Conservation (phyloP, 2,113 vertebrate species). For the Vombatus ursinus region DNA sequence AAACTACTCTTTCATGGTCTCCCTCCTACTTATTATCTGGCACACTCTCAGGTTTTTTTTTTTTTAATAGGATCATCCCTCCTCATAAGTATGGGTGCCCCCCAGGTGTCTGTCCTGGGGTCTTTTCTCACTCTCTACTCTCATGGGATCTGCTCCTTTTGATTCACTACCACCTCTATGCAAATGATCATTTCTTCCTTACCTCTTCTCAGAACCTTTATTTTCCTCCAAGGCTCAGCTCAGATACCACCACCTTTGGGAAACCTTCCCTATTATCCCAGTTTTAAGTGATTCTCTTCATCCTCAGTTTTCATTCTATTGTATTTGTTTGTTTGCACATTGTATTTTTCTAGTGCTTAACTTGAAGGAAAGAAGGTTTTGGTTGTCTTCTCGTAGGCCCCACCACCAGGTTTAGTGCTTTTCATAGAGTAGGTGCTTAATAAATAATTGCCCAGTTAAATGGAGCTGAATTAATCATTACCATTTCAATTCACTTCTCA, state of each 20-base stretch:
- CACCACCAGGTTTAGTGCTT: background rate
- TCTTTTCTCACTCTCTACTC: background rate
- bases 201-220: background rate
- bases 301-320: background rate
- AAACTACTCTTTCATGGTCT: background rate
- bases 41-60: background rate
- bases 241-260: background rate
- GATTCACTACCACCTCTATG: background rate
- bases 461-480: background rate
- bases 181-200: background rate
- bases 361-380: background rate
- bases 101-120: background rate
- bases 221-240: background rate
- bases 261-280: background rate
- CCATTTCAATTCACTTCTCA: background rate
- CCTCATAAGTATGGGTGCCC: background rate
- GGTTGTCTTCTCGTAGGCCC: background rate
- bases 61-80: background rate
- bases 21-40: background rate
- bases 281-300: background rate
- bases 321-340: background rate
- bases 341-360: background rate
- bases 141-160: background rate
- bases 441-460: background rate
- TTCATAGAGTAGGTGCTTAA: background rate